Evolutionary conservation across 2,113 vertebrate species (phyloP).

Genomic region (Tychaedon coryphoeus): DNA sequence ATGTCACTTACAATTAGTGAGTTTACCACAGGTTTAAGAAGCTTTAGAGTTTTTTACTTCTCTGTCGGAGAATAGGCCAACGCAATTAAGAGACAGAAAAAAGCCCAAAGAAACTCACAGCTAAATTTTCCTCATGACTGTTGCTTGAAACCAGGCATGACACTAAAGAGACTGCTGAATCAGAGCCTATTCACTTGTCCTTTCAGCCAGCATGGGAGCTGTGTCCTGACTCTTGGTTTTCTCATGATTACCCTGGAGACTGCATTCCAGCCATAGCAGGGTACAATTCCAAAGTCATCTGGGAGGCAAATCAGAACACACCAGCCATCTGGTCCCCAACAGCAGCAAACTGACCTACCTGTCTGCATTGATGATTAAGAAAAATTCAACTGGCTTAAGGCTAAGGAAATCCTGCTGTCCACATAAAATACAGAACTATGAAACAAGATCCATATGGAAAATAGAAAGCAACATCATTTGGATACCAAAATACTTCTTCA

Average conservation of each 20-base stretch:
- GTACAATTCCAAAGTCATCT: background rate
- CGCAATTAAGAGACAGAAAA: background rate
- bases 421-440: background rate
- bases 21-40: background rate
- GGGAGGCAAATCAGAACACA: background rate
- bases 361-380: background rate
- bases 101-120: background rate
- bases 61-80: background rate
- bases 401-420: slow-evolving; percentile 24
- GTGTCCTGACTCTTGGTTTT: background rate
- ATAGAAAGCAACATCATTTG: background rate
- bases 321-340: slow-evolving; percentile 16
- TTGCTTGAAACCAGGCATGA: background rate
- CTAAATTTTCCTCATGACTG: background rate
- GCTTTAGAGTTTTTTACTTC: background rate
- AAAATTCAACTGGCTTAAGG: background rate
- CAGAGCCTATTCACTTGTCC: background rate
- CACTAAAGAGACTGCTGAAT: background rate
- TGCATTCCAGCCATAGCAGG: background rate
- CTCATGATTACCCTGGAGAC: background rate
- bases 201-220: background rate
- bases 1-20: background rate
- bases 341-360: background rate
- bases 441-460: background rate
- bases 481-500: background rate